phyloP scores from a whole-genome alignment of 2,797 vertebrate species.

The Myiotriccus ornatus region DNA sequence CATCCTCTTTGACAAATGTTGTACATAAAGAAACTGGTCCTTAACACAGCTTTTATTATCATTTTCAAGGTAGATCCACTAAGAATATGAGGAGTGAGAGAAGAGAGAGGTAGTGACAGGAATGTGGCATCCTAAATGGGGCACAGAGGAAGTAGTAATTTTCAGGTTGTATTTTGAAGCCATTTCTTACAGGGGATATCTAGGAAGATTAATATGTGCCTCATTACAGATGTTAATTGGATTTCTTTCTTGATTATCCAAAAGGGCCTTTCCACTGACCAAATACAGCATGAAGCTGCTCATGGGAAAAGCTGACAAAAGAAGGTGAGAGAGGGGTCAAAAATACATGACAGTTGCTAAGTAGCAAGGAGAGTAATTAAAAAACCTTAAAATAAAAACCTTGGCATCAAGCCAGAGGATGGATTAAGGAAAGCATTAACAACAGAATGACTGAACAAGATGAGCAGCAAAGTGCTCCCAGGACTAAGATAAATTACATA shows the following conservation, averaged over 20 bases:
- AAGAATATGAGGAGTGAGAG: not conserved
- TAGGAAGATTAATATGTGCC: not conserved
- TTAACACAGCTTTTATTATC: not conserved
- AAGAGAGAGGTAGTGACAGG: not conserved
- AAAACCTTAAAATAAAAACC: constrained; percentile 24
- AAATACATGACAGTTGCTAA: not conserved
- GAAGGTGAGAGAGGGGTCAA: not conserved
- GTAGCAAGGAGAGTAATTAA: not conserved
- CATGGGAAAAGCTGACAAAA: not conserved
- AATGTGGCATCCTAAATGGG: not conserved
- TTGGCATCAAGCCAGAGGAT: not conserved
- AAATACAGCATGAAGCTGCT: not conserved
- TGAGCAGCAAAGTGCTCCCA: not conserved
- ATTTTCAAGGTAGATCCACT: not conserved
- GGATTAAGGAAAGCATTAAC: constrained; percentile 14
- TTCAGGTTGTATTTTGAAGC: not conserved
- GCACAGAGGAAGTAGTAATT: not conserved
- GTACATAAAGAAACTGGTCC: not conserved
- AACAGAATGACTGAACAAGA: not conserved
- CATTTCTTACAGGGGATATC: not conserved
- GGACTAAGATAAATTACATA: not conserved
- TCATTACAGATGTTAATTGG: not conserved
- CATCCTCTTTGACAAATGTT: not conserved
- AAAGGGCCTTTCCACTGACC: not conserved
- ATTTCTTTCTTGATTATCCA: not conserved